Conservation (phyloP, 92 coral and sea anemone genomes). For the Hydrozoanthus gracilis region DNA sequence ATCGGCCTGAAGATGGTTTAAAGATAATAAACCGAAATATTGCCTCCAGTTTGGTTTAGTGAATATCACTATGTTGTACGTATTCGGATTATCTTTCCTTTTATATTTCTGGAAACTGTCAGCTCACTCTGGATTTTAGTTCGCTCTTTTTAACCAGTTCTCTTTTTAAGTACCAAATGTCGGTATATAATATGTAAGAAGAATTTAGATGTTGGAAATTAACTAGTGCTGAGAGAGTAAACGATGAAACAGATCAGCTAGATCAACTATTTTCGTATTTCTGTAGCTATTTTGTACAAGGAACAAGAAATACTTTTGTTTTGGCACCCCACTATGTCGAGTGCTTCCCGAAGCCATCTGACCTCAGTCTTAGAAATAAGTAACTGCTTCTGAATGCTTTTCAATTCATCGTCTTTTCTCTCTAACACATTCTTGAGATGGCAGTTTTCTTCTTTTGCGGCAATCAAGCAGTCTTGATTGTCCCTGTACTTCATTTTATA, state of each 20-base stretch:
- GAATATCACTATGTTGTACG: no score
- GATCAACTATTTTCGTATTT: not conserved
- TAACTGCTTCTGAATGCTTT: constrained; percentile 59
- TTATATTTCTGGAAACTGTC: no score
- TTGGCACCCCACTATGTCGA: constrained; percentile 62
- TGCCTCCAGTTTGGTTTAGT: no score
- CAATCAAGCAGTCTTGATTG: constrained; percentile 63
- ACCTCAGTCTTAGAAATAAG: constrained; percentile 81
- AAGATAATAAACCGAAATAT: no score
- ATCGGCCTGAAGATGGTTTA: no score
- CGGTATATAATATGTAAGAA: not conserved
- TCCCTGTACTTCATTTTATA: constrained; percentile 73
- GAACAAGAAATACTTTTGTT: constrained; percentile 38
- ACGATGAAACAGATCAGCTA: not conserved
- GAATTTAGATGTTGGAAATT: not conserved
- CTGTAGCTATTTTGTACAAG: constrained; percentile 10
- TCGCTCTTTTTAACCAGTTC: no score
- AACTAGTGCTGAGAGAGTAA: not conserved
- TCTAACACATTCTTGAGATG: constrained; percentile 68
- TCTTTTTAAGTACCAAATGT: no score
- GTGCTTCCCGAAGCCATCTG: constrained; percentile 89
- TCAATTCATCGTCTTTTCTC: constrained; percentile 63
- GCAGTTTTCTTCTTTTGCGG: constrained; percentile 73
- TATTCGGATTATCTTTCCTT: no score
- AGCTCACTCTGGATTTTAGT: no score